Base-by-base conservation (phyloP, 1,140 invertebrate genomes). In the Kradibia gibbosae region DNA sequence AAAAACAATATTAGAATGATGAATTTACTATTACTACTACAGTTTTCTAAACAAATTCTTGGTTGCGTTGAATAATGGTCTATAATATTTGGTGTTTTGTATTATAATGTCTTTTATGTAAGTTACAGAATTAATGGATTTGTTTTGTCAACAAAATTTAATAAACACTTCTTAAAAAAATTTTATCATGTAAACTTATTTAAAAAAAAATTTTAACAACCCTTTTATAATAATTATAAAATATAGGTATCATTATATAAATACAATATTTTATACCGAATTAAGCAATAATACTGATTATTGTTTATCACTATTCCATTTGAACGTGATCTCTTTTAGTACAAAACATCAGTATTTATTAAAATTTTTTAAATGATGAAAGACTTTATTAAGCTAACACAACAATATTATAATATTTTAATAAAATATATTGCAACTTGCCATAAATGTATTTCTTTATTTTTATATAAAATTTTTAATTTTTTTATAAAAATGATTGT, bases 371-470 rank as follows among this genome's bases (percentile, higher is more conserved):
- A n/a, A n/a, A n/a, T n/a, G n/a, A n/a, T n/a, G n/a, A n/a, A n/a
- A n/a, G n/a, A n/a, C 0, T 73, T 53, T 17, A 22, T 13, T 36
- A 20, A 10, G 5, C 5, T n/a, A 55, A 3, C 22, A n/a, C n/a
- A 55, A 10, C 25, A 55, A 55, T 55, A 55, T 55, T n/a, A 55
- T n/a, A 55, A 55, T 55, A 55, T n/a, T n/a, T n/a, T n/a, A n/a
- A n/a, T n/a, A n/a, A n/a, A n/a, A n/a, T n/a, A n/a, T n/a, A n/a
- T n/a, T n/a, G n/a, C n/a, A n/a, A n/a, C n/a, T n/a, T n/a, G n/a
- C n/a, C n/a, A n/a, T n/a, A n/a, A n/a, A n/a, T n/a, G n/a, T n/a
- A n/a, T n/a, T n/a, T n/a, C n/a, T n/a, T n/a, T n/a, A n/a, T n/a
- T n/a, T n/a, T n/a, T n/a, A n/a, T n/a, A n/a, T n/a, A n/a, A n/a